These are phyloP conservation scores for Pseudanteris insignis DNA, from an alignment of 2,888 invertebrate genomes.

Conservation along the genomic window DNA sequence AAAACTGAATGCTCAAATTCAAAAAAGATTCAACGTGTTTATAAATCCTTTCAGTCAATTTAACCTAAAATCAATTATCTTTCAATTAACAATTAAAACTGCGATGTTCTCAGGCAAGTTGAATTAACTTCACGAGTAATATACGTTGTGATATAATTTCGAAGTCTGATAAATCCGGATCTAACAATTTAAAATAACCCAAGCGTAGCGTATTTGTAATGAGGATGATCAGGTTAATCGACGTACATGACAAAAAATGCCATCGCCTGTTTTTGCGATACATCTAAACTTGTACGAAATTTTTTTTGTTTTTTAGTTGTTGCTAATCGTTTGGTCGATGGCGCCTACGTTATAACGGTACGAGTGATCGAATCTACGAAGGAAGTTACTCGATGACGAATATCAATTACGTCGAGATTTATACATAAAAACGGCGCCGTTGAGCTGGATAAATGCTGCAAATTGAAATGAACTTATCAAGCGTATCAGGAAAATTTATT, in stretches of 20 bases:
- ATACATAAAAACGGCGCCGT: neutral
- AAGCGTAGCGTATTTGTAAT: neutral
- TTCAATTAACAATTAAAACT: no score
- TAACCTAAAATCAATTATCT: no score
- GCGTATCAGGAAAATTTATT: slow-evolving; percentile 6
- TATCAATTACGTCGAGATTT: slow-evolving; percentile 12
- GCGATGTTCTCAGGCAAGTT: no score
- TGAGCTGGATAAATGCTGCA: slow-evolving; percentile 5
- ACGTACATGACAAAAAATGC: no score
- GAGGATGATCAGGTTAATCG: slow-evolving; percentile 1
- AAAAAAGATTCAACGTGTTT: no score
- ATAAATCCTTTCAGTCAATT: no score
- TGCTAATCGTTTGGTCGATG: slow-evolving; percentile 6
- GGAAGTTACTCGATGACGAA: slow-evolving; percentile 11
- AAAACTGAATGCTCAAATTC: no score
- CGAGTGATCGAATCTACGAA: slow-evolving; percentile 9
- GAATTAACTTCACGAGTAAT: no score
- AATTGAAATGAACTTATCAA: slow-evolving; percentile 2
- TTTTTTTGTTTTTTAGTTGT: slow-evolving; percentile 18
- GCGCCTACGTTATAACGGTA: slow-evolving; percentile 13
- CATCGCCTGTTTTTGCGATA: no score
- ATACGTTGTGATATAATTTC: no score
- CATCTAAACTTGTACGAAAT: no score
- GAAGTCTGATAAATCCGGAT: no score
- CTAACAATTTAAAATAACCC: neutral